Evolutionary conservation across 2,888 invertebrate species (phyloP), one percentile per base, ranked within the genome.

Genomic region (Nomada goodeniana): DNA sequence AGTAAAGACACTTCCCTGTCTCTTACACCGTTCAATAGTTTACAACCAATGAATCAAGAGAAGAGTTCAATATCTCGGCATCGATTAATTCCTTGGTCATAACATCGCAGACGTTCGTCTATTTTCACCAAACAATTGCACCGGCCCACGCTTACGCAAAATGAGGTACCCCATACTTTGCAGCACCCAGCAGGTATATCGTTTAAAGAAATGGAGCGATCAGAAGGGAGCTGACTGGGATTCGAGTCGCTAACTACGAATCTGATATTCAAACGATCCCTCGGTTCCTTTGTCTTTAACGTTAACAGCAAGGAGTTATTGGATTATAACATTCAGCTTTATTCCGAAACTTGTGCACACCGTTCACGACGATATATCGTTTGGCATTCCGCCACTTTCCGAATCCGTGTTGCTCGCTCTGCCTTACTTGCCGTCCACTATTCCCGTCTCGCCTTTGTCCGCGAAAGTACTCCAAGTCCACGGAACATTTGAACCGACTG

Each of bases 361-460:
- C 47, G 64, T 61, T 78, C 72, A 29, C 23, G 11, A 44, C 42
- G 72, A 63, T 76, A 59, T 70, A 86, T 84, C 84, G 65, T 60
- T 84, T 86, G 82, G 85, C 86, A 77, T 75, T 59, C 61, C 63
- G 87, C 86, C 86, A 87, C 70, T 78, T 73, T 71, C 76, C 36
- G 72, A 61, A 65, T 29, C 73, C 23, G 36, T 55, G 72, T 67
- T 70, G 79, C 77, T 76, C 36, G 81, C 72, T 72, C 82, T 71
- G 55, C 75, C 64, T 70, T 73, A 79, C 73, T 73, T 79, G 64
- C 64, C 44, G 61, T 36, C 70, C 67, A 57, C 67, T 68, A 36
- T 68, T 71, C 70, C 42, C 23, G 70, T 53, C 55, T 71, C 59
- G 82, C 69, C 76, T 82, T 82, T 82, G 82, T 69, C 82, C 68